phyloP scores from a whole-genome alignment of 1,140 invertebrate genomes.

The Cyclina sinensis region DNA sequence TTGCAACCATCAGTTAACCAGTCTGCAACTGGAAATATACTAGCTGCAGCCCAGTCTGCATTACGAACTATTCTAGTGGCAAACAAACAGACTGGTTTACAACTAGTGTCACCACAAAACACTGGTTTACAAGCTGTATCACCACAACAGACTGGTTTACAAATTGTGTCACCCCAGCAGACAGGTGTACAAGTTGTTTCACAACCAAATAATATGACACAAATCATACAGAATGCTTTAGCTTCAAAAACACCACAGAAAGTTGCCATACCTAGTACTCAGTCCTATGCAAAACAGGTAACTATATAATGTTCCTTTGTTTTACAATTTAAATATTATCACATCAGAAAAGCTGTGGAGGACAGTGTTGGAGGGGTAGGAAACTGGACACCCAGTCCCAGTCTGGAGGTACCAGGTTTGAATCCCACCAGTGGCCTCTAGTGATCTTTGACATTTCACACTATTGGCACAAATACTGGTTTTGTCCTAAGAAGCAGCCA shows the following conservation, averaged over 20 bases:
- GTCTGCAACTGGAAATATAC: neutral
- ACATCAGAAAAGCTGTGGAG: too few relatives aligned
- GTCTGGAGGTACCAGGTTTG: too few relatives aligned
- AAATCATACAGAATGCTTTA: neutral
- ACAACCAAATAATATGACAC: neutral
- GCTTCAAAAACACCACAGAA: neutral
- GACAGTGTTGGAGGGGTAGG: too few relatives aligned
- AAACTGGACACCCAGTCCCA: too few relatives aligned
- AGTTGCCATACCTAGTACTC: constrained; percentile 26
- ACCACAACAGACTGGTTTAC: constrained; percentile 17
- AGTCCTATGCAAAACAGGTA: constrained; percentile 64
- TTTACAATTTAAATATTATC: too few relatives aligned
- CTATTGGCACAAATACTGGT: too few relatives aligned
- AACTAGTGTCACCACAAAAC: neutral
- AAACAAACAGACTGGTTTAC: constrained; percentile 28
- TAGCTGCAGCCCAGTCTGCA: constrained; percentile 15
- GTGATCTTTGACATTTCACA: too few relatives aligned
- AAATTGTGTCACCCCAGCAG: too few relatives aligned
- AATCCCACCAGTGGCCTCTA: too few relatives aligned
- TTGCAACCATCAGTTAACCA: constrained; percentile 14
- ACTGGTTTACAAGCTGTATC: neutral
- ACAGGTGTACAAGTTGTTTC: neutral
- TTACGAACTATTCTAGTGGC: neutral
- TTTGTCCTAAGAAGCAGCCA: too few relatives aligned
- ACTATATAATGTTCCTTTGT: too few relatives aligned